These are phyloP conservation scores for Cettia cetti DNA, from an alignment of 2,113 vertebrate species.

Conservation along the genomic window DNA sequence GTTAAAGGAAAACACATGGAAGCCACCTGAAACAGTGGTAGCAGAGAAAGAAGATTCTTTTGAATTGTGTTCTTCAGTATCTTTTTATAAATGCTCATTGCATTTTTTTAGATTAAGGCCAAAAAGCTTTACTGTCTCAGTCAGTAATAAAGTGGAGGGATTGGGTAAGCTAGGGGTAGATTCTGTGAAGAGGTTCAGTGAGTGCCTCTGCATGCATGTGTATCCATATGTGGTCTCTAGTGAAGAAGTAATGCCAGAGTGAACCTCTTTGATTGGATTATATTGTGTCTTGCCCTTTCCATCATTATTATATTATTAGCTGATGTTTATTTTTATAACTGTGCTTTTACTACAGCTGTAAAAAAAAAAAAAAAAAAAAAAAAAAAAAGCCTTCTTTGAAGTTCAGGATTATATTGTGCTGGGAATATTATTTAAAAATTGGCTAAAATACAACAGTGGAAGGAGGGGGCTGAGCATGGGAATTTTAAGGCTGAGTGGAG, in stretches of 20 bases:
- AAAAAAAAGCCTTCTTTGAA: background rate
- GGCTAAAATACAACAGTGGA: background rate
- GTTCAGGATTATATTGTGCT: background rate
- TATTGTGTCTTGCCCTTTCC: background rate
- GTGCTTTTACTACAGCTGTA: constrained; percentile 8
- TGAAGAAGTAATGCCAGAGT: background rate
- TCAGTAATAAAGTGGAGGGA: background rate
- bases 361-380: background rate
- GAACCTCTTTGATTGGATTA: background rate
- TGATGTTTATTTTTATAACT: constrained; percentile 29
- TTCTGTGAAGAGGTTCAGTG: background rate
- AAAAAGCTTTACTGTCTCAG: background rate
- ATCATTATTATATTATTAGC: background rate
- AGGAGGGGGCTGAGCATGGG: background rate
- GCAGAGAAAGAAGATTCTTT: background rate
- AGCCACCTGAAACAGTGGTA: background rate
- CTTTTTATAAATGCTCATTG: background rate
- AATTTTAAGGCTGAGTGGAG: background rate
- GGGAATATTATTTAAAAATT: background rate
- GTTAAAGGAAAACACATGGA: background rate
- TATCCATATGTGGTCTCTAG: background rate
- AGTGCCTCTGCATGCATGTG: background rate
- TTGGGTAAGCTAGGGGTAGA: background rate
- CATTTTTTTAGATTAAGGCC: background rate
- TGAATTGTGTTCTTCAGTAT: background rate